Conservation (phyloP, 1,140 invertebrate species). For the Solenopsis invicta region DNA sequence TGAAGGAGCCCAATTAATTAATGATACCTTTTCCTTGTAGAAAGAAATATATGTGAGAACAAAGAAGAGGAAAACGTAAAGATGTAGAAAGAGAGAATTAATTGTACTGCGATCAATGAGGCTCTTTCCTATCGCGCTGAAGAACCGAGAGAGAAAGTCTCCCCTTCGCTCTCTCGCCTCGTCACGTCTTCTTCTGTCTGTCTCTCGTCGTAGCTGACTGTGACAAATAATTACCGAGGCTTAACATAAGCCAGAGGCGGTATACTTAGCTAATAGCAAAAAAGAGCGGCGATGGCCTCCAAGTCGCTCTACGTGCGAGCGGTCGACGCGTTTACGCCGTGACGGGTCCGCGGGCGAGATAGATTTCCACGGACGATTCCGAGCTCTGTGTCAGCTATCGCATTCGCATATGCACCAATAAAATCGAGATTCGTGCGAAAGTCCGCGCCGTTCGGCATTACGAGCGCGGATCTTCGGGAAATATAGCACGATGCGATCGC, state of each 20-base stretch:
- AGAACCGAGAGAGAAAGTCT: constrained; percentile 36
- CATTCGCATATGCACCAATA: not conserved
- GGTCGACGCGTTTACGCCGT: constrained; percentile 33
- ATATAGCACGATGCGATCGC: not conserved
- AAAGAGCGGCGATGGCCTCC: constrained; percentile 69
- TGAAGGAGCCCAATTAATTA: not conserved
- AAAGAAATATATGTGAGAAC: constrained; percentile 6
- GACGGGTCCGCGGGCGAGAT: constrained; percentile 18
- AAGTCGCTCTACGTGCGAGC: constrained; percentile 42
- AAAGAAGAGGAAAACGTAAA: not conserved
- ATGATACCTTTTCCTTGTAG: not conserved
- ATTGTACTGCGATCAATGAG: constrained; percentile 42
- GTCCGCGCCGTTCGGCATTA: not conserved
- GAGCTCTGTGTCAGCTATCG: not conserved
- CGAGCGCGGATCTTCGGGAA: not conserved
- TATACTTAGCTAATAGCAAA: constrained; percentile 85
- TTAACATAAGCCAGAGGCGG: constrained; percentile 84
- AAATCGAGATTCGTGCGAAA: not conserved
- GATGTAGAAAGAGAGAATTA: constrained; percentile 33
- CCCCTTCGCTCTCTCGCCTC: constrained; percentile 2
- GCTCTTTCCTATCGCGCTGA: constrained; percentile 19
- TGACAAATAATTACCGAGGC: constrained; percentile 85
- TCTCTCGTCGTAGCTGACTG: constrained; percentile 77
- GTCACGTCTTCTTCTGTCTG: constrained; percentile 57
- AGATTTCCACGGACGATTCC: constrained; percentile 43